Percentiles rank a stretch among this genome's conserved stretches.
Conservation (phyloP, 2,888 invertebrate species). For the Amphipoea oculea region DNA sequence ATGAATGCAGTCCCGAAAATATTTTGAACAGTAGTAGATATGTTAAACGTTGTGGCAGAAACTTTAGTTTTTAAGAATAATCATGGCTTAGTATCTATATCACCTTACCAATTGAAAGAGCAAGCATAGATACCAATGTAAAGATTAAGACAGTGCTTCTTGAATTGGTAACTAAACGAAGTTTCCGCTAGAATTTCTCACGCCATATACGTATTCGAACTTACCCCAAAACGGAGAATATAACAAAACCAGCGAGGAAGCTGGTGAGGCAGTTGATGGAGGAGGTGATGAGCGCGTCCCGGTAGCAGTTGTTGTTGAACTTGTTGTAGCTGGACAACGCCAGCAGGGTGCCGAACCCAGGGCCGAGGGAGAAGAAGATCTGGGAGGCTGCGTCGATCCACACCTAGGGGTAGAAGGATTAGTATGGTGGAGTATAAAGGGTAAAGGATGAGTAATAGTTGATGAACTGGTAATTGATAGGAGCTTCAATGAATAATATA, state of each 20-base stretch:
- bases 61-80: background rate
- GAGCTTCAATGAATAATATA: too few species aligned
- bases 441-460: background rate
- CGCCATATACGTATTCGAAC: constrained; percentile 46
- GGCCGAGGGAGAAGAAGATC: constrained; percentile 98
- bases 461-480: background rate
- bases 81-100: background rate
- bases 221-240: constrained; percentile 97
- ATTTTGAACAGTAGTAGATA: background rate
- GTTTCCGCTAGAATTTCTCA: background rate
- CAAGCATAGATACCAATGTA: background rate
- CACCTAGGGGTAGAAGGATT: constrained; percentile 89
- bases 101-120: background rate
- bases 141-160: background rate
- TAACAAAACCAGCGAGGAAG: constrained; percentile 98
- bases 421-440: background rate
- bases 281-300: constrained; percentile 97
- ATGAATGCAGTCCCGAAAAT: background rate
- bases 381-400: constrained; percentile 99
- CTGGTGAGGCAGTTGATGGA: constrained; percentile 97
- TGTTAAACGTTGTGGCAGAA: background rate
- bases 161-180: background rate
- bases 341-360: constrained; percentile 97
- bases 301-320: constrained; percentile 97
- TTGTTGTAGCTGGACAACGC: constrained; percentile 98